Percentiles rank a stretch among this genome's conserved stretches.
Conservation (phyloP, 2,888 invertebrate genomes). For the Apamea anceps region DNA sequence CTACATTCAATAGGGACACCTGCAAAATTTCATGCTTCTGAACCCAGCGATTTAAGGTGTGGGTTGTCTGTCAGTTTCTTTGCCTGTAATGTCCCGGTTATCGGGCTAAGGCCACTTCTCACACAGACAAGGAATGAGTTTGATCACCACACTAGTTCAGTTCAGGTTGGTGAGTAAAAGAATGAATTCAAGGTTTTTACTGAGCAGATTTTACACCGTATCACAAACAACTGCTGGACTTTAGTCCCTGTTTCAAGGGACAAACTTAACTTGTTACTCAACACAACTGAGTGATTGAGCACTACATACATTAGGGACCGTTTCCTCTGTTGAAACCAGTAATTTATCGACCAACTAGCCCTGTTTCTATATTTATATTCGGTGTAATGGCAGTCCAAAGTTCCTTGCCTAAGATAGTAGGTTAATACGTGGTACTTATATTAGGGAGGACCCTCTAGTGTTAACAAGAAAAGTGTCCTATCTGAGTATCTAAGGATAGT, state of each 20-base stretch:
- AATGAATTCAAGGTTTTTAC: too few relatives aligned
- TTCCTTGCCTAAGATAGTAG: constrained; percentile 17
- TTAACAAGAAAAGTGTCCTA: constrained; percentile 57
- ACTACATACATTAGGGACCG: too few relatives aligned
- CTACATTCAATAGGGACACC: too few relatives aligned
- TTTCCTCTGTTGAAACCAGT: constrained; percentile 29
- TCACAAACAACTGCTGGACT: background rate
- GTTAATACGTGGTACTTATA: constrained; percentile 47
- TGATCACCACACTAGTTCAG: too few relatives aligned
- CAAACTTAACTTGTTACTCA: background rate
- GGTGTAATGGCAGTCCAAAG: constrained; percentile 23
- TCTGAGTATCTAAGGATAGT: constrained; percentile 17
- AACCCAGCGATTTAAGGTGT: too few relatives aligned
- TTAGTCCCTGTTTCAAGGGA: background rate
- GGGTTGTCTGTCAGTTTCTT: too few relatives aligned
- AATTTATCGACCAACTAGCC: constrained; percentile 5
- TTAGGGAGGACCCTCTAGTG: constrained; percentile 39
- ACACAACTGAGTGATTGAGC: constrained; percentile 16
- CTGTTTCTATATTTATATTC: constrained; percentile 29
- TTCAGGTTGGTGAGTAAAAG: too few relatives aligned
- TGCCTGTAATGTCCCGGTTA: too few relatives aligned
- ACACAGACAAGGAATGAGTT: too few relatives aligned
- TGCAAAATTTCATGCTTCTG: too few relatives aligned
- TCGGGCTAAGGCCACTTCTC: too few relatives aligned
- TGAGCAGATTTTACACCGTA: background rate